Conservation (phyloP, 2,797 vertebrate genomes). For the Sandelia bainsii region DNA sequence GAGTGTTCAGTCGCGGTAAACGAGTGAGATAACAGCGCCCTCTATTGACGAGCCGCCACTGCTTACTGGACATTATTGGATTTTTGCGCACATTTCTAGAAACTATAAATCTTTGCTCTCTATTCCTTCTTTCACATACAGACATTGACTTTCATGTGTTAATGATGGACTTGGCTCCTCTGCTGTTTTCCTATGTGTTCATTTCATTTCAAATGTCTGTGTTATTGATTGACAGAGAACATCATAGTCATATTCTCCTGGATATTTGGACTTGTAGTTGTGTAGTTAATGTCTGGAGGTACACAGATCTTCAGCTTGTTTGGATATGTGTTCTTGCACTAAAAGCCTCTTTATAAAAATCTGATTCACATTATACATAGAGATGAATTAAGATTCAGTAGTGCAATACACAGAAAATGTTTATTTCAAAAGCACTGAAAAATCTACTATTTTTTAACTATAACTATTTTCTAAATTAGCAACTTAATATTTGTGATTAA, state of each 20-base stretch:
- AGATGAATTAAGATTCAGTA: neutral
- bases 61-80: constrained; percentile 49
- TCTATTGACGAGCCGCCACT: no score
- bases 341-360: no score
- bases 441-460: neutral
- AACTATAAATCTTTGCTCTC: constrained; percentile 43
- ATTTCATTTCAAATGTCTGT: constrained; percentile 14
- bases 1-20: no score
- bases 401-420: neutral
- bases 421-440: neutral
- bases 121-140: constrained; percentile 1
- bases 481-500: neutral
- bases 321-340: neutral
- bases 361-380: neutral
- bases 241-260: neutral
- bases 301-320: neutral
- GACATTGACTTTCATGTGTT: constrained; percentile 26
- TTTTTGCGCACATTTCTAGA: constrained; percentile 40
- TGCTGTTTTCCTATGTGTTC: constrained; percentile 20
- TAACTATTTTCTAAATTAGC: neutral
- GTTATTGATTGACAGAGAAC: neutral
- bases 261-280: neutral
- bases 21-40: no score
- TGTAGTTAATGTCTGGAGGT: neutral
- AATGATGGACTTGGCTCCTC: constrained; percentile 9